Base-by-base conservation (phyloP, 2,113 vertebrate genomes). In the Heterochromis multidens region DNA sequence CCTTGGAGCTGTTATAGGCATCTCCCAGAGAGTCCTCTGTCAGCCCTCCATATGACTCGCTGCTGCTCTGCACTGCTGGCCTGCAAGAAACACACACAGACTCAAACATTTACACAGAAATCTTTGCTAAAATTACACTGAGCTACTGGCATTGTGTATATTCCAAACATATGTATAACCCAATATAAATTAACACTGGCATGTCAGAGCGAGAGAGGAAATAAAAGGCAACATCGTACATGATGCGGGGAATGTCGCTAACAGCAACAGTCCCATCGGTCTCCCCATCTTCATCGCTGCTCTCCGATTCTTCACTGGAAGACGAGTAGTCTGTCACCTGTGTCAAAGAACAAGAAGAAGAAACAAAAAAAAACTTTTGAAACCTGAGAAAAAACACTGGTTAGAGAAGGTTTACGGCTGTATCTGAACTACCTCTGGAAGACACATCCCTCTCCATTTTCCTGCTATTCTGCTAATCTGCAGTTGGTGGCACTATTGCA, bases 291-390 rank as follows among this genome's bases (percentile, higher is more conserved):
- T 99, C 98, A 46, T 99, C 98, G 1, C 98, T 99, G 91, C 98
- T 99, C 83, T 98, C 98, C 0, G 97, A 98, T 11, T 98, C 98
- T 67, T 99, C 98, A 0, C 98, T 99, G 56, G 98, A 99, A 67
- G 98, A 99, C 21, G 98, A 99, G 88, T 99, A 99, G 92, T 99
- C 98, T 0, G 98, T 99, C 95, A 99, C 98, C 94, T 99, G 97
- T 81, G 97, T 96, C 70, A 65, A n/a, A 85, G 17, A 76, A 29
- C 27, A 74, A 54, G 17, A 29, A 14, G 5, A 4, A 43, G 33
- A 70, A 29, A 27, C 17, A 74, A 74, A 74, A 40, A 19, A 16
- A 21, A 0, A 57, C 29, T 58, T 84, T 67, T 31, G 19, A 56
- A 33, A 27, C 19, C 27, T 0, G 43, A 74, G 70, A 52, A 74